Evolutionary conservation across 2,888 invertebrate genomes (phyloP), one percentile per base, ranked within the genome.

Genomic region (Cheilosia variabilis): DNA sequence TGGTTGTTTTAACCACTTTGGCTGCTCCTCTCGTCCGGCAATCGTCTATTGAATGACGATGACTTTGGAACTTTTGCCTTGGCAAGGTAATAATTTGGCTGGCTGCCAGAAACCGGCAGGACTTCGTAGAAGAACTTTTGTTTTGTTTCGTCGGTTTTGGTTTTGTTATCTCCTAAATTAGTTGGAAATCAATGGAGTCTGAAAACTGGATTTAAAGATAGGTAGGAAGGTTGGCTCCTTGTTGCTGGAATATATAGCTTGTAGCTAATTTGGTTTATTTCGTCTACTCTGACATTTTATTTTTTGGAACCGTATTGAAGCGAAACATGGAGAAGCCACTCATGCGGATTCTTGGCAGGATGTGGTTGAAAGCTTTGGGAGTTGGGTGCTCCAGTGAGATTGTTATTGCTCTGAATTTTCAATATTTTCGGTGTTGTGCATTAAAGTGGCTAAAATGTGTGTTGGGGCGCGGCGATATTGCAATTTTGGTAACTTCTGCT

Each of bases 111-210:
- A 53, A 65, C 24, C 37, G 55, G 22, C 37, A 31, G 50, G 17
- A 24, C 53, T 37, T 13, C 1, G 65, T 34, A 15, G 15, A 43
- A 65, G 47, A 22, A 45, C 47, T 77, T 47, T 27, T 1, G 4
- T 53, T 34, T 13, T 4, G n/a, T 60, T 52, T 31, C 6, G 31
- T 31, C 6, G 31, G n/a, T 71, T 65, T 68, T 68, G 22, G 43
- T 78, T 27, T 41, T 52, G 41, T 55, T 71, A 65, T 75, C 65
- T 75, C 43, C 50, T 57, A 71, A 84, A 76, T 71, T 84, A 84
- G 79, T 78, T 65, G 52, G 47, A 80, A 83, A 79, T 71, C 84
- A 75, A 84, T 84, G 84, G 69, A 84, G 75, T 79, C 75, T 79
- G 69, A 84, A 78, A 76, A 75, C 45, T 43, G 65, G 79, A 79